Conservation (phyloP, 2,888 invertebrate species). For the Masnerella sp. region DNA sequence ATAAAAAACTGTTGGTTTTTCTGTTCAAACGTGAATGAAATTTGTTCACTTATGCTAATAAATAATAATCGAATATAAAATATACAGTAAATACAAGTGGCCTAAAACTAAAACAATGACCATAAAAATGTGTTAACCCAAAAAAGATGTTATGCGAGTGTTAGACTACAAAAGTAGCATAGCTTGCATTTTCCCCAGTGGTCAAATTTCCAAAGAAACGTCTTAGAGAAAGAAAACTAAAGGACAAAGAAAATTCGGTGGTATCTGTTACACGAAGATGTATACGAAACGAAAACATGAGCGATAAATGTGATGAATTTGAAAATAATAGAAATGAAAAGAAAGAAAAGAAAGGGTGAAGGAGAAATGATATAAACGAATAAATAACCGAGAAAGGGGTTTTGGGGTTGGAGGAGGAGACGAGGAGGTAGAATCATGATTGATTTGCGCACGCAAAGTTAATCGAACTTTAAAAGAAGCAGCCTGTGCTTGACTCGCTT, state of each 20-base stretch:
- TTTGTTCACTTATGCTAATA: too few relatives aligned
- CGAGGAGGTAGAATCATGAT: constrained; percentile 30
- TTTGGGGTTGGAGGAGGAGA: not conserved
- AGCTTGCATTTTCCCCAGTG: too few relatives aligned
- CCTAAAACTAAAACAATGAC: too few relatives aligned
- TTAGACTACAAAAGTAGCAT: too few relatives aligned
- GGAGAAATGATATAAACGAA: constrained; percentile 1
- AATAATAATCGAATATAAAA: too few relatives aligned
- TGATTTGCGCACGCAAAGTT: constrained; percentile 52
- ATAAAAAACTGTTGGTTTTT: too few relatives aligned
- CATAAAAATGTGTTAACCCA: too few relatives aligned
- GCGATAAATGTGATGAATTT: constrained; percentile 7
- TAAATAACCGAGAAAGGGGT: not conserved
- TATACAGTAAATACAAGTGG: too few relatives aligned
- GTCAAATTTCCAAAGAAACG: constrained; percentile 41
- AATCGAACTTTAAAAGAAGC: constrained; percentile 34
- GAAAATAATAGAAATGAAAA: constrained; percentile 6
- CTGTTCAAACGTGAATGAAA: too few relatives aligned
- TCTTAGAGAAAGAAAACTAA: constrained; percentile 26
- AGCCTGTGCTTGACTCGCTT: constrained; percentile 29
- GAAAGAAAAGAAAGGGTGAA: constrained; percentile 1
- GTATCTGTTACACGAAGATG: constrained; percentile 20
- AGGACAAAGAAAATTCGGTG: constrained; percentile 27
- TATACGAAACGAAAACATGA: constrained; percentile 23
- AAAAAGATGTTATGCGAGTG: too few relatives aligned